Evolutionary conservation across 2,113 vertebrate genomes (phyloP), one percentile per base, ranked within the genome.

Genomic region (Chamaetylas fuelleborni): DNA sequence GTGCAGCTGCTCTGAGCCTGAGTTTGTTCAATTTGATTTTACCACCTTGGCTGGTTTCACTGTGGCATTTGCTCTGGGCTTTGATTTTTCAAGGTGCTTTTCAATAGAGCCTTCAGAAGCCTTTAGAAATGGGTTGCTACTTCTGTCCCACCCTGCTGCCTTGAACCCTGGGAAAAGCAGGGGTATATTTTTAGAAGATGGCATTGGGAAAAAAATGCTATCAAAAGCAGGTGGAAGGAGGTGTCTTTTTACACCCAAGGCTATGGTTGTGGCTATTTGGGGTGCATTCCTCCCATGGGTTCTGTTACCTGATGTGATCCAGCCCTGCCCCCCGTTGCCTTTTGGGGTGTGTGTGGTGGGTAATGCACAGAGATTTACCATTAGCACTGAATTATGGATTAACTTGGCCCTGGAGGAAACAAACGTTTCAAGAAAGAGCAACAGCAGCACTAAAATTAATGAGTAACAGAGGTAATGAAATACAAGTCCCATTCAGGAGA

Each of bases 381-480:
- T 78, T 42, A 85, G 66, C 3, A 1, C 71, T 95, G 71, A 96
- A 88, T 95, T 85, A 95, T 65, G 93, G 81, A 88, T 92, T 87
- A 89, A 89, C 78, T 62, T 42, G 79, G 79, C 93, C 90, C 90
- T 85, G 81, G 94, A 72, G 84, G 42, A 88, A 92, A 82, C 43
- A 76, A 87, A 73, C 0, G 0, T 85, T 92, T 77, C 74, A 62
- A 77, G 82, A 76, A 69, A 40, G 47, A 88, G 85, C 84, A 91
- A 89, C 70, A 90, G 70, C 78, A 80, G 81, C 86, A 43, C 69
- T 91, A 45, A 86, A 90, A 70, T 80, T 85, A 95, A 93, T 74
- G 86, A 91, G 73, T 33, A 79, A 45, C 62, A 47, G 86, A 71
- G n/a, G 40, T 89, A 93, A 93, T 91, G 64, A 94, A 95, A 79